Conservation (phyloP, 1,140 invertebrate genomes). For the Hormaphis cornu region DNA sequence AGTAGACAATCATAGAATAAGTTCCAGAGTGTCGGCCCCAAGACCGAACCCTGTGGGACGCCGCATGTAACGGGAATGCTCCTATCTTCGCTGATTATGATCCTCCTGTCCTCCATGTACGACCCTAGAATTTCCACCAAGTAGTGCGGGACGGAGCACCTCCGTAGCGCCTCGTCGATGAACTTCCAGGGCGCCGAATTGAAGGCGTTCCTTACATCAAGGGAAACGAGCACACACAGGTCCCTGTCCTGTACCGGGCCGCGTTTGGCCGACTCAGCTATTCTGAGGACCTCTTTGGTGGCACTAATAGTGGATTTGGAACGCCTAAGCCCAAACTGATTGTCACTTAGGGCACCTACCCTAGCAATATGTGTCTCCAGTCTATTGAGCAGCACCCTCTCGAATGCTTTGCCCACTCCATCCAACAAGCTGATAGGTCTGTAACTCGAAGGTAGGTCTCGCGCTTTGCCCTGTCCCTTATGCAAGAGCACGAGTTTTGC, state of each 20-base stretch:
- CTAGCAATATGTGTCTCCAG: not conserved
- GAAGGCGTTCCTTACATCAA: not conserved
- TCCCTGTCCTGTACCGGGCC: not conserved
- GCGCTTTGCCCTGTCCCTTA: not conserved
- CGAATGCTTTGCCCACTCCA: not conserved
- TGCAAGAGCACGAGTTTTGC: not conserved
- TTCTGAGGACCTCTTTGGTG: not conserved
- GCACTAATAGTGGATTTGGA: not conserved
- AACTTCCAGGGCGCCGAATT: not conserved
- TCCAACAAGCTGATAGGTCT: not conserved
- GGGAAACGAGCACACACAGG: not conserved
- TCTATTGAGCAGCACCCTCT: not conserved
- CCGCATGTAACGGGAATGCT: not conserved
- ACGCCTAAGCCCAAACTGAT: conserved; percentile 6
- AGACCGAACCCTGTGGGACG: not conserved
- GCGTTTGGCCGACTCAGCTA: not conserved
- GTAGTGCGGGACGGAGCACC: not conserved
- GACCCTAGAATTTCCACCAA: not conserved
- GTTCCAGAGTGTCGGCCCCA: conserved; percentile 16
- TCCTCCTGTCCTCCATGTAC: not conserved
- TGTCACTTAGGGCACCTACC: not conserved
- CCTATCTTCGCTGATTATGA: not conserved
- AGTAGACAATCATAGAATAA: not conserved
- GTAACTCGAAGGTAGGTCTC: not conserved
- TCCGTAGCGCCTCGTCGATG: not conserved